These are phyloP conservation scores for Passer domesticus DNA, from an alignment of 2,113 vertebrate genomes.

Conservation along the genomic window DNA sequence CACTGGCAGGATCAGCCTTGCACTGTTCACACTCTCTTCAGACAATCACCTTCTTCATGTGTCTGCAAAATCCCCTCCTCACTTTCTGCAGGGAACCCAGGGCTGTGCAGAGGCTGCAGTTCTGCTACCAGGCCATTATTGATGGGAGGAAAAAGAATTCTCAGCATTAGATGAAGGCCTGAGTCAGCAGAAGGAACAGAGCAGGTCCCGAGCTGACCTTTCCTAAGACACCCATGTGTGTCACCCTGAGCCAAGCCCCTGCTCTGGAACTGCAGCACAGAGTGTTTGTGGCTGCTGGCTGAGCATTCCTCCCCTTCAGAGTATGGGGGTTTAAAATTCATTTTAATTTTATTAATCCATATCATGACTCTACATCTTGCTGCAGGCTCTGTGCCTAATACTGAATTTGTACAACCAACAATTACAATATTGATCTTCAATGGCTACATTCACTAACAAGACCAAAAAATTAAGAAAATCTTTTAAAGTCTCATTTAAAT, in stretches of 20 bases:
- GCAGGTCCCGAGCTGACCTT: neutral
- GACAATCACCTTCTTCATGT: neutral
- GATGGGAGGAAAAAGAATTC: neutral
- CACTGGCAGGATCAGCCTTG: neutral
- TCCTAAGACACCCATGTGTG: neutral
- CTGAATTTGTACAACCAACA: neutral
- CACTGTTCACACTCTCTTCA: neutral
- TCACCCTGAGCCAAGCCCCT: neutral
- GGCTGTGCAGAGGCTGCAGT: neutral
- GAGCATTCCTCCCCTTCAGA: neutral
- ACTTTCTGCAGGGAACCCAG: neutral
- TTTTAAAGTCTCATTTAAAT: neutral
- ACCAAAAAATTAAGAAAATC: neutral
- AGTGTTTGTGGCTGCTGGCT: neutral
- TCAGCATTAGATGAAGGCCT: neutral
- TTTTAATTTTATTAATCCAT: neutral
- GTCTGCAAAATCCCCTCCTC: neutral
- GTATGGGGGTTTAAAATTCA: fast-evolving
- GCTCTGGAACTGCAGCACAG: neutral
- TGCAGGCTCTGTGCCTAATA: neutral
- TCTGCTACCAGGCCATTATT: neutral
- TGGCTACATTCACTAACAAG: neutral
- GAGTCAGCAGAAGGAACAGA: neutral
- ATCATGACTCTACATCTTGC: neutral
- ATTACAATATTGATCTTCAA: slow-evolving; percentile 2